Evolutionary conservation across 1,140 invertebrate genomes (phyloP), one percentile per base, ranked within the genome.

Genomic region (Drosophila ananassae): DNA sequence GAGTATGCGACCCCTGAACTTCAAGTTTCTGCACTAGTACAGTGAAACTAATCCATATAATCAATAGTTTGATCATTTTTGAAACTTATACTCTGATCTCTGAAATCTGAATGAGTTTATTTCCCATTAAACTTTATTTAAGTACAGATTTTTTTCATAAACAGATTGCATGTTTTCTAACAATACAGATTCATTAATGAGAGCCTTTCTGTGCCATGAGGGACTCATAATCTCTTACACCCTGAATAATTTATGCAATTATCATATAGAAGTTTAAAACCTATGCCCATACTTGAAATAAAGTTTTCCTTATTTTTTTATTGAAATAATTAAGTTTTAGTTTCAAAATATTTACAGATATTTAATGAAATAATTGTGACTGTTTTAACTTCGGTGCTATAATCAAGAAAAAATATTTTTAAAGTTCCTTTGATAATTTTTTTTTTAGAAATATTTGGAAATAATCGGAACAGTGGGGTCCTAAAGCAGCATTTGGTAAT

Each of bases 191-290:
- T 44, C 7, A 21, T 6, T 8, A 44, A 7, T 17, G 5, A 41
- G 13, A 1, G n/a, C 5, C 0, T 5, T 41, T 13, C 3, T 41
- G 2, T 4, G 5, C n/a, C 4, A 7, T 6, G 13, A 44, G 41
- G 13, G 41, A 44, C 13, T 21, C 0, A 32, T 32, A 10, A 10
- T 28, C 25, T 0, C 25, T 28, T 28, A 28, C 6, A 32, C 1
- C 10, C 34, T 37, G 34, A 37, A 44, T 44, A 44, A 44, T 44
- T 17, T 2, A 44, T 44, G 41, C 41, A 44, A 44, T 44, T 37
- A 12, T 3, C 34, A 12, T 12, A 37, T 4, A 37, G 12, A 10
- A n/a, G 10, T 37, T 37, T 4, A 28, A 1, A 28, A 28, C 0
- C 5, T 28, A 28, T 6, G 25, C 5, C 25, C 5, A 28, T 28